Evolutionary conservation across 1,140 invertebrate species (phyloP), one percentile per base, ranked within the genome.

Genomic region (Potamilus streckersoni): DNA sequence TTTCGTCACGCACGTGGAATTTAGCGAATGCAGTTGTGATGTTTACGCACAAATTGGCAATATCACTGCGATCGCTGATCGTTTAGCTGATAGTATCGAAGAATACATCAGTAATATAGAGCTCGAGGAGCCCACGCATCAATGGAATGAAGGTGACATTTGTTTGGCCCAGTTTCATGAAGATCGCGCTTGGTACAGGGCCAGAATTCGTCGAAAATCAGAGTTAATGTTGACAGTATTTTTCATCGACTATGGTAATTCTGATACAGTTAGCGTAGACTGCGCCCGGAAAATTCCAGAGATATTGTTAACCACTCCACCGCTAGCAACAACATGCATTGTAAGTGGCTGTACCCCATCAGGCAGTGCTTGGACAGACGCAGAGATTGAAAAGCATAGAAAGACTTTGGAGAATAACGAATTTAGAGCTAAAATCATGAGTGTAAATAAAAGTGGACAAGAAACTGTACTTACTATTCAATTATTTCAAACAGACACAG

Each of bases 81-180:
- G 70, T 20, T 19, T 77, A 8, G 75, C 75, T n/a, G 75, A 77
- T 31, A 67, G 70, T 11, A 60, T 77, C 13, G 65, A 64, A n/a
- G 64, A 77, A 63, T 49, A 64, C 63, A 71, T 77, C 16, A 71
- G 73, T 56, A 77, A 72, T 73, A 11, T 11, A 49, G 75, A 71
- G 20, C 55, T 31, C 31, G 75, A 70, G 11, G 49, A 49, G 56
- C 38, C 19, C 57, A 60, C 61, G 68, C 75, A 65, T 2, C 16
- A 58, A 13, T 69, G 66, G 20, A 59, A 62, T 15, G 79, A 90
- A 59, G 93, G 93, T 8, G 90, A 93, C 49, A 92, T 94, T 0
- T 96, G 95, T 84, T 93, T 94, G 82, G 94, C 94, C 1, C 89
- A 93, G 56, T 95, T 93, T 78, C 92, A 92, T 79, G 91, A 91